Evolutionary conservation across 1,140 invertebrate genomes (phyloP).

Genomic region (Bombus impatiens): DNA sequence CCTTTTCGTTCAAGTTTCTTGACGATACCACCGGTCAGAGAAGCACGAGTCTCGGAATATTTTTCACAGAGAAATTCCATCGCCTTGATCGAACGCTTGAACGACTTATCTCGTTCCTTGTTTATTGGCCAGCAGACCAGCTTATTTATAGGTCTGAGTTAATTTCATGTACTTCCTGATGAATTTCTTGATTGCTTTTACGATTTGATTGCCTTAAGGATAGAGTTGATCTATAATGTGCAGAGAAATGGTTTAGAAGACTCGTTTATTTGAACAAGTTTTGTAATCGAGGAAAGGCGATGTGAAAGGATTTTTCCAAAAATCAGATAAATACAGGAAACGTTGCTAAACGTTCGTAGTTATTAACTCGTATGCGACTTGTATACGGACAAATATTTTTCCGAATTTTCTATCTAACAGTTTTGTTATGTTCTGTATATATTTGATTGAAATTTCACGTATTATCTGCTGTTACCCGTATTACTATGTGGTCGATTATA

Average conservation of each 20-base stretch:
- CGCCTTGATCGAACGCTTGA: too few relatives aligned
- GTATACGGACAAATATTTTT: too few relatives aligned
- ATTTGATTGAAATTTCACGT: too few relatives aligned
- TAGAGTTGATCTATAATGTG: background rate
- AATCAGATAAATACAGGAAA: too few relatives aligned
- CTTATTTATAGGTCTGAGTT: background rate
- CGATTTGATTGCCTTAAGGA: background rate
- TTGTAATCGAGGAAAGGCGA: background rate
- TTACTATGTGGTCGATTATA: background rate
- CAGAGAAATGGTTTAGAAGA: background rate
- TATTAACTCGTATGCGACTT: too few relatives aligned
- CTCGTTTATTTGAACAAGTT: background rate
- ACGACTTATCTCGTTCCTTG: background rate
- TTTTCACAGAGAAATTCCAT: conserved; percentile 10
- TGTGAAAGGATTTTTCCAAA: background rate
- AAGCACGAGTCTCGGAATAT: background rate
- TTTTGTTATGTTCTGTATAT: too few relatives aligned
- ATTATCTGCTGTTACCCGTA: too few relatives aligned
- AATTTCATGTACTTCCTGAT: background rate
- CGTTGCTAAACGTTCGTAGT: too few relatives aligned
- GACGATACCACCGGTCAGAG: too few relatives aligned
- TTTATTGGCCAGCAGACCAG: too few relatives aligned
- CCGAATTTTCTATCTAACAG: too few relatives aligned
- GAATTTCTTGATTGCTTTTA: background rate
- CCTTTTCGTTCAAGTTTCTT: too few relatives aligned